phyloP scores from a whole-genome alignment of 2,113 vertebrate species.

The Seriola dumerili region DNA sequence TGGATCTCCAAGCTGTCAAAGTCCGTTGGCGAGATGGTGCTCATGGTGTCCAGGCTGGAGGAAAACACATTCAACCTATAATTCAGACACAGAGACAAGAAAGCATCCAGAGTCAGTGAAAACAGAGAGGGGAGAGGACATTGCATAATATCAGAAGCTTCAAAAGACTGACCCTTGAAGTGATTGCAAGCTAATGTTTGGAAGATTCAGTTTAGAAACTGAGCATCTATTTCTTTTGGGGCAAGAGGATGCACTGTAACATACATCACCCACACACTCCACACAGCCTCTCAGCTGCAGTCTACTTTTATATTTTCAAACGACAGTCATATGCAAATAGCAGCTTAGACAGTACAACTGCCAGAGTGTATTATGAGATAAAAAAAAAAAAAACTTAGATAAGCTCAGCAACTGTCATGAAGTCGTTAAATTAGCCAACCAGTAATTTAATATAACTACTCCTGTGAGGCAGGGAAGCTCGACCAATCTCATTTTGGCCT shows the following conservation, averaged over 20 bases:
- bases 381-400: conserved; percentile 41
- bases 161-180: conserved; percentile 20
- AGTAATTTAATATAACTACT: too few species aligned
- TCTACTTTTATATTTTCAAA: conserved; percentile 37
- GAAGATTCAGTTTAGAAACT: conserved; percentile 7
- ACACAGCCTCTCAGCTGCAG: conserved; percentile 37
- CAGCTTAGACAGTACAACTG: conserved; percentile 45
- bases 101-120: conserved; percentile 20
- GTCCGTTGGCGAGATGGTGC: conserved; percentile 93
- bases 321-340: conserved; percentile 63
- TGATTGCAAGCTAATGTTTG: conserved; percentile 1
- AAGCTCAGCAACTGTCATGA: conserved; percentile 41
- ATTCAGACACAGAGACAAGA: conserved; percentile 38
- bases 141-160: neutral
- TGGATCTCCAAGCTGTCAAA: conserved; percentile 96
- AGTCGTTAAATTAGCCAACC: conserved; percentile 16
- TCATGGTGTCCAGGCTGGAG: conserved; percentile 86
- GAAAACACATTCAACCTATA: conserved; percentile 81
- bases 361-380: conserved; percentile 38
- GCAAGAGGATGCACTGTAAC: conserved; percentile 1
- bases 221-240: conserved; percentile 12
- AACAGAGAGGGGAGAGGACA: neutral
- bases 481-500: conserved; percentile 25
- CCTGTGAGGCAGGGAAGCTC: neutral
- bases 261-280: conserved; percentile 29